These are phyloP conservation scores for Tenthredo mesomela DNA, from an alignment of 2,888 invertebrate genomes.

Conservation along the genomic window DNA sequence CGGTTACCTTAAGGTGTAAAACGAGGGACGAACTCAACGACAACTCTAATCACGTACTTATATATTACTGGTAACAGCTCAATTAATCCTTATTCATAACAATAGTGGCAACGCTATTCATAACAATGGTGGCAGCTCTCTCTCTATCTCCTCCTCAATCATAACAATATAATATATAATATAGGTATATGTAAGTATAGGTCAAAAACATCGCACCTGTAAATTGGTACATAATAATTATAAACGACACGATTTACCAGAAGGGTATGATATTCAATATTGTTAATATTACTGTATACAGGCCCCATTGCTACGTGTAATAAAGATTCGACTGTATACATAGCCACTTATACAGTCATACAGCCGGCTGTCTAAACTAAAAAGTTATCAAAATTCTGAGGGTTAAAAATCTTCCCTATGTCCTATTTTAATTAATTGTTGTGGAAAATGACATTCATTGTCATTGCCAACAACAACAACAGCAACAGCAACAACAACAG, in stretches of 20 bases:
- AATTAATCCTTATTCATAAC: too few species aligned
- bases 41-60: too few species aligned
- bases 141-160: too few species aligned
- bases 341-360: too few species aligned
- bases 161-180: too few species aligned
- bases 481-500: background rate
- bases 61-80: too few species aligned
- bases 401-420: background rate
- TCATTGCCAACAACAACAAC: background rate
- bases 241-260: constrained; percentile 29
- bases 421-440: background rate
- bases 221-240: constrained; percentile 1
- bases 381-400: background rate
- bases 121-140: too few species aligned
- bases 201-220: background rate
- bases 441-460: background rate
- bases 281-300: constrained; percentile 1
- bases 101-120: too few species aligned
- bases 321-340: background rate
- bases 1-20: too few species aligned
- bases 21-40: too few species aligned
- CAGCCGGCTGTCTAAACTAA: background rate
- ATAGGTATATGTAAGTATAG: background rate
- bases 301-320: background rate
- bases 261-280: constrained; percentile 22